A percentile compares a stretch with the other conserved stretches of the same genome.
phyloP scores from a whole-genome alignment of 2,888 invertebrate genomes.

The Melanostoma scalare region DNA sequence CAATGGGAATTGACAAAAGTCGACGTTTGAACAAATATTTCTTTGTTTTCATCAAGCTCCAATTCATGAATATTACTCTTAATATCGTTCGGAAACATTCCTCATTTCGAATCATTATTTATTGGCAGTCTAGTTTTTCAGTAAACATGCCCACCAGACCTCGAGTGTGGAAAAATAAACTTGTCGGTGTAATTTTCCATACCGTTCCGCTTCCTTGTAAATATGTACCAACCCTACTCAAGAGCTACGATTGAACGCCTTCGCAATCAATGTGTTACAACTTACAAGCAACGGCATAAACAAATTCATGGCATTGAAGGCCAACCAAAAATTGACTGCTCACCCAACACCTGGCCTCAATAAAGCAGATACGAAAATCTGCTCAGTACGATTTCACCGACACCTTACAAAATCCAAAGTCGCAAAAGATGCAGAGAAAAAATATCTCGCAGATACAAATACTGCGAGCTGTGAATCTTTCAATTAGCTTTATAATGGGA shows the following conservation, averaged over 20 bases:
- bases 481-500: constrained; percentile 55
- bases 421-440: neutral
- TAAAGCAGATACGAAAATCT: constrained; percentile 16
- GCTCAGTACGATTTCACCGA: constrained; percentile 17
- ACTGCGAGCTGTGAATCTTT: constrained; percentile 46
- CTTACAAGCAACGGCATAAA: constrained; percentile 26
- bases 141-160: constrained; percentile 12
- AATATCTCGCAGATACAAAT: neutral
- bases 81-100: constrained; percentile 6
- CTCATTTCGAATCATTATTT: constrained; percentile 21
- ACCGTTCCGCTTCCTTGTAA: constrained; percentile 25
- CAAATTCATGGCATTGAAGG: constrained; percentile 57
- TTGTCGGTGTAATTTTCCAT: constrained; percentile 10
- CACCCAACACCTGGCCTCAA: constrained; percentile 15
- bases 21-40: neutral
- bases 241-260: constrained; percentile 34
- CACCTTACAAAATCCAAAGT: constrained; percentile 15
- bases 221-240: neutral
- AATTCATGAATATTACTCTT: neutral
- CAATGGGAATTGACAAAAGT: neutral
- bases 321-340: constrained; percentile 4
- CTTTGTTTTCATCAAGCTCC: neutral
- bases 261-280: constrained; percentile 17
- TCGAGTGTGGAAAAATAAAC: constrained; percentile 5
- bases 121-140: constrained; percentile 13